Evolutionary conservation across 2,888 invertebrate genomes (phyloP).

Genomic region (Lissonota sp.): DNA sequence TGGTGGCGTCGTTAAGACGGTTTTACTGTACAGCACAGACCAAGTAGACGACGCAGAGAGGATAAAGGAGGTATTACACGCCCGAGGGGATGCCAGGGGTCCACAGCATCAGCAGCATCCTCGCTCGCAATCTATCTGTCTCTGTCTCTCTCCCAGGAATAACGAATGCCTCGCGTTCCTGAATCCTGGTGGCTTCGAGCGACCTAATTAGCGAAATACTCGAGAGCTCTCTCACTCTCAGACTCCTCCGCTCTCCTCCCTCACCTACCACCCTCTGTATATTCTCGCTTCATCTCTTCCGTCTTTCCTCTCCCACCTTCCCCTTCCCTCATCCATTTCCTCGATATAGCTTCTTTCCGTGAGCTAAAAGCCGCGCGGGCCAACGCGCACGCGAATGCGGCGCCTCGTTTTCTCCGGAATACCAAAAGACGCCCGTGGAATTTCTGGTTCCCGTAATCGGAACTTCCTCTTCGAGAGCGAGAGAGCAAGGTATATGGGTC

Average conservation of each 20-base stretch:
- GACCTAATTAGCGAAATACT: constrained; percentile 82
- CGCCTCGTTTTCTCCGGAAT: constrained; percentile 75
- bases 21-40: constrained; percentile 14
- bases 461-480: constrained; percentile 41
- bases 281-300: constrained; percentile 49
- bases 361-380: constrained; percentile 48
- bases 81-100: constrained; percentile 42
- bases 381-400: constrained; percentile 70
- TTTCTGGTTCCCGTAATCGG: constrained; percentile 67
- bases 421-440: constrained; percentile 76
- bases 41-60: constrained; percentile 28
- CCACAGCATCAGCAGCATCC: constrained; percentile 54
- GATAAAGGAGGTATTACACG: constrained; percentile 25
- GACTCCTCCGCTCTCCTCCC: constrained; percentile 26
- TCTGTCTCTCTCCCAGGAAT: constrained; percentile 67
- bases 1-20: constrained; percentile 46
- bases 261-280: constrained; percentile 8
- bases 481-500: background rate
- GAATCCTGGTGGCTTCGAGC: constrained; percentile 76
- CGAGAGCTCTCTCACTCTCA: constrained; percentile 59
- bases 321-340: constrained; percentile 4
- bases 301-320: constrained; percentile 41
- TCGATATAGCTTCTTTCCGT: constrained; percentile 57
- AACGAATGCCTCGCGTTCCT: constrained; percentile 80
- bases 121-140: constrained; percentile 22